phyloP scores from a whole-genome alignment of 2,797 vertebrate species.

The Sebastes steindachneri region DNA sequence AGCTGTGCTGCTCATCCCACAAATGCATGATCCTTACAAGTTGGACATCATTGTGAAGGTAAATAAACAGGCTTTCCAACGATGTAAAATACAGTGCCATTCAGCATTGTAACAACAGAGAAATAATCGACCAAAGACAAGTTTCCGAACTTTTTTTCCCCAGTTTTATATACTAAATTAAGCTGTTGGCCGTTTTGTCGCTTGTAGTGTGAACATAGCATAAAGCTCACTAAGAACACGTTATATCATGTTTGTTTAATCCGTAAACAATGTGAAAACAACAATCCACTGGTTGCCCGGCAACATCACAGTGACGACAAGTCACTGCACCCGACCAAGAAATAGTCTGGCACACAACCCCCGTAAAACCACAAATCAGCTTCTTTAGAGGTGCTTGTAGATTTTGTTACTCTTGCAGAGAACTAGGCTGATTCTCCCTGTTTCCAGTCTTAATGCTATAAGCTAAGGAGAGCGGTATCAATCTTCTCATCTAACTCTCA shows the following conservation, averaged over 20 bases:
- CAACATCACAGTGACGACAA: not conserved
- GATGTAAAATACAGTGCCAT: too few species aligned
- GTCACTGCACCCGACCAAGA: not conserved
- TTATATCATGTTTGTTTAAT: conserved; percentile 10
- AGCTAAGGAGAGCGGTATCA: not conserved
- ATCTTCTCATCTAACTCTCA: not conserved
- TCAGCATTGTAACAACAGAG: too few species aligned
- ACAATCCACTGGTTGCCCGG: not conserved
- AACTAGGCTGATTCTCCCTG: not conserved
- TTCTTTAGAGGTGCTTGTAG: not conserved
- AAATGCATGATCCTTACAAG: too few species aligned
- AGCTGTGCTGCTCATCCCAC: too few species aligned
- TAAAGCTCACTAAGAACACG: not conserved
- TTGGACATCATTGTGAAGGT: too few species aligned
- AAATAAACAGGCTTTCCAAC: too few species aligned
- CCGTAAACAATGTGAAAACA: not conserved
- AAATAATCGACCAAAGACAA: too few species aligned
- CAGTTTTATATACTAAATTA: not conserved
- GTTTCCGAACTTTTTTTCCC: too few species aligned
- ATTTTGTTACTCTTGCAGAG: not conserved
- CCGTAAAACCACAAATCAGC: not conserved
- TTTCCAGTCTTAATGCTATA: not conserved
- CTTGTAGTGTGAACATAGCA: not conserved
- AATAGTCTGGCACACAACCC: not conserved
- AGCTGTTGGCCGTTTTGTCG: not conserved